Percentiles rank a stretch among this genome's conserved stretches.
Evolutionary conservation across 2,113 vertebrate genomes (phyloP).

Genomic region (Pampusana beccarii): DNA sequence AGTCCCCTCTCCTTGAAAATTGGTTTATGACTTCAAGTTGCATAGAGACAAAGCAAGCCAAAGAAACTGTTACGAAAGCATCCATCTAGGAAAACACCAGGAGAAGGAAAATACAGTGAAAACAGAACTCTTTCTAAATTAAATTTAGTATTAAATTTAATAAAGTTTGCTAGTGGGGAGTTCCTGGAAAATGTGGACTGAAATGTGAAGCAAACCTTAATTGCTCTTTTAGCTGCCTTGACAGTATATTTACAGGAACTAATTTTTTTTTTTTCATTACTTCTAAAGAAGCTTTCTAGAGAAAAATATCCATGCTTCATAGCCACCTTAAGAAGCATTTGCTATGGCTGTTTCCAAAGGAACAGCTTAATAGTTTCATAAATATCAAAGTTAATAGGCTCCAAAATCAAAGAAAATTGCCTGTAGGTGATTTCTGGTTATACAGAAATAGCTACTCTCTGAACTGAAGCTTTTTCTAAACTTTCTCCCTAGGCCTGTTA

Average conservation of each 20-base stretch:
- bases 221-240: neutral
- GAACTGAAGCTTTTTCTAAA: neutral
- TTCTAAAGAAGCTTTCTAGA: neutral
- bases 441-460: neutral
- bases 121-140: conserved; percentile 27
- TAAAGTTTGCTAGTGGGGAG: neutral
- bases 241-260: neutral
- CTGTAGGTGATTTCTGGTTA: conserved; percentile 14
- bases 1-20: too few species aligned
- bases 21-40: neutral
- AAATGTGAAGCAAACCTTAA: neutral
- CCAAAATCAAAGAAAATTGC: conserved; percentile 7
- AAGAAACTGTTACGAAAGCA: neutral
- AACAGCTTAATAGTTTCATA: conserved; percentile 30
- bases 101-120: neutral
- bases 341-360: conserved; percentile 50
- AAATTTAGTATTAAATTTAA: conserved; percentile 18
- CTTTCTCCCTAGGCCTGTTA: conserved; percentile 21
- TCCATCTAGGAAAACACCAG: neutral
- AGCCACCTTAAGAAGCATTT: neutral
- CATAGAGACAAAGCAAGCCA: conserved; percentile 21
- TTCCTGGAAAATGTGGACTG: neutral
- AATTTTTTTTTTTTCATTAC: neutral
- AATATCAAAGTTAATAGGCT: neutral
- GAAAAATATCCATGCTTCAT: neutral